These are phyloP conservation scores for Cyanoderma ruficeps DNA, from an alignment of 2,113 vertebrate species.

Conservation along the genomic window DNA sequence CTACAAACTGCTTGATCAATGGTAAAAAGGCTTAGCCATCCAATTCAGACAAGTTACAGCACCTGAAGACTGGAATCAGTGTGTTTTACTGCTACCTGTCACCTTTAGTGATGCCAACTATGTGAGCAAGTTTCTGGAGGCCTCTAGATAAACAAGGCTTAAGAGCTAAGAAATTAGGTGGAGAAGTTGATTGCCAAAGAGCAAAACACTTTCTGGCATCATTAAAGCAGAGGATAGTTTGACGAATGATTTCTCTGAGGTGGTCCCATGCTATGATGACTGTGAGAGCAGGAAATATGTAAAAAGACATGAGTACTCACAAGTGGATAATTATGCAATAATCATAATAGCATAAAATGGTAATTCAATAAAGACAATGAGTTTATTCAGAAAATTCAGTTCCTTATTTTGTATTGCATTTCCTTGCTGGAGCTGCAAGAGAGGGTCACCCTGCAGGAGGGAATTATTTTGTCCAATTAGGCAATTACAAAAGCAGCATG, in stretches of 20 bases:
- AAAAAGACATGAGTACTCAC: neutral
- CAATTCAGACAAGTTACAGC: neutral
- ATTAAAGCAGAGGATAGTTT: neutral
- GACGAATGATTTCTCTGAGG: neutral
- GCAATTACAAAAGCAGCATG: slow-evolving; percentile 27
- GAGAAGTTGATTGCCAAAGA: neutral
- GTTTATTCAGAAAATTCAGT: neutral
- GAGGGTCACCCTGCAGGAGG: neutral
- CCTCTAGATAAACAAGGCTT: neutral
- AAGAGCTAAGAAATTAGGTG: neutral
- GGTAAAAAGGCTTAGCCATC: neutral
- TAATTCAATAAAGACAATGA: neutral
- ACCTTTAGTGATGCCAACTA: neutral
- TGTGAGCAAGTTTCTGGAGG: neutral
- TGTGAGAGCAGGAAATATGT: neutral
- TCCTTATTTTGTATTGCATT: neutral
- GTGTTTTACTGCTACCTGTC: neutral
- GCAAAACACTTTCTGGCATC: slow-evolving; percentile 17
- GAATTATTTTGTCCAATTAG: slow-evolving; percentile 41
- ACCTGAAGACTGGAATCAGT: slow-evolving; percentile 9
- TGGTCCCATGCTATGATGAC: neutral
- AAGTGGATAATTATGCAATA: slow-evolving; percentile 25
- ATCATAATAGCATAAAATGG: neutral
- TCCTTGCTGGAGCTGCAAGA: neutral
- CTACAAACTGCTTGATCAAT: slow-evolving; percentile 27